Conservation (phyloP, 2,888 invertebrate species). For the Phengaris alcon region DNA sequence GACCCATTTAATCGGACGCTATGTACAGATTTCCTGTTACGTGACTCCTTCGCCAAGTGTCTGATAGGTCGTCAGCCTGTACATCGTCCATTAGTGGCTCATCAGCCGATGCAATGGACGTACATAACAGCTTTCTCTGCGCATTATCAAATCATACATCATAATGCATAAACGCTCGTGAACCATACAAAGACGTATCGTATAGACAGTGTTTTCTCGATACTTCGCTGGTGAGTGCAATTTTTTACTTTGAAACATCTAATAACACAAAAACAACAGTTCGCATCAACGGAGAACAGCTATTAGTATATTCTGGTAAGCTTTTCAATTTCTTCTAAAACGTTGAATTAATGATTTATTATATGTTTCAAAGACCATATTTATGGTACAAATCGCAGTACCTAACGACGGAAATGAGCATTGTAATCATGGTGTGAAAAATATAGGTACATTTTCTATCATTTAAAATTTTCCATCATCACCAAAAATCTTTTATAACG, state of each 20-base stretch:
- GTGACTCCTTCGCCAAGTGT: not conserved
- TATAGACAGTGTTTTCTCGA: slow-evolving; percentile 20
- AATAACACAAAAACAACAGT: slow-evolving; percentile 21
- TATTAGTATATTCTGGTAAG: not conserved
- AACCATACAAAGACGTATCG: slow-evolving; percentile 6
- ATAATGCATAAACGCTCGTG: slow-evolving; percentile 17
- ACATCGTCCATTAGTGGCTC: not conserved
- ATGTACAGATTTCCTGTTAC: slow-evolving; percentile 25
- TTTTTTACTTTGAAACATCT: slow-evolving; percentile 3
- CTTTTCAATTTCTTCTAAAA: not conserved
- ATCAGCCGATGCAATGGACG: slow-evolving; percentile 18
- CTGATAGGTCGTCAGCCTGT: not conserved
- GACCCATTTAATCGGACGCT: slow-evolving; percentile 16
- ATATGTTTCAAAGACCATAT: not conserved
- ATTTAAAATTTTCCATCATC: not conserved
- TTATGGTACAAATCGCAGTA: too few species aligned
- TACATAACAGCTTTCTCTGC: slow-evolving; percentile 26
- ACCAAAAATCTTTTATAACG: not conserved
- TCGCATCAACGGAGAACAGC: slow-evolving; percentile 16
- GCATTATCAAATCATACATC: slow-evolving; percentile 27
- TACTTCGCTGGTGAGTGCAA: slow-evolving; percentile 17
- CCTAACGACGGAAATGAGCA: too few species aligned
- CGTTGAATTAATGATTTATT: not conserved
- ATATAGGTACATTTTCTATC: not conserved
- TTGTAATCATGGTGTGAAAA: too few species aligned